phyloP scores from a whole-genome alignment of 2,797 vertebrate species.

The Pristis pectinata region DNA sequence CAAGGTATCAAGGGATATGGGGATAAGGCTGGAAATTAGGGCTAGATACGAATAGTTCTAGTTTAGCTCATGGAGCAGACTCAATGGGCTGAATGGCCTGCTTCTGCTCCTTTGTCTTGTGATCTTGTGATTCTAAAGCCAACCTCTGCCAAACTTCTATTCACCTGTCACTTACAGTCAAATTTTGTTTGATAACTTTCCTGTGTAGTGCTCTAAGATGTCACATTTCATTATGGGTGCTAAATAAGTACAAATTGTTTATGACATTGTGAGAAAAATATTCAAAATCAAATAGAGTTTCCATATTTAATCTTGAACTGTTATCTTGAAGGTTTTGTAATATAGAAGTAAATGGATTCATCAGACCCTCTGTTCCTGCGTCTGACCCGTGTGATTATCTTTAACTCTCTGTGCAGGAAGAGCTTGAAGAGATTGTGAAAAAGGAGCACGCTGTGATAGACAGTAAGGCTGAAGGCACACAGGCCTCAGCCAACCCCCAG shows the following conservation, averaged over 20 bases:
- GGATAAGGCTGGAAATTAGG: too few relatives aligned
- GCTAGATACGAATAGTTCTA: too few relatives aligned
- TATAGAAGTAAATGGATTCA: neutral
- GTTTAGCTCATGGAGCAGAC: too few relatives aligned
- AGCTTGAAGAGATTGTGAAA: constrained; percentile 74
- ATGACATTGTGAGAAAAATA: neutral
- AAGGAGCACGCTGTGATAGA: constrained; percentile 72
- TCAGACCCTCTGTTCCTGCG: neutral
- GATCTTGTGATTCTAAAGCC: too few relatives aligned
- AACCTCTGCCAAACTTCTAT: too few relatives aligned
- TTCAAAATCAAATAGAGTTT: neutral
- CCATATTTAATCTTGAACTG: neutral
- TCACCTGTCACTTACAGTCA: too few relatives aligned
- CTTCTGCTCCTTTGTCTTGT: too few relatives aligned
- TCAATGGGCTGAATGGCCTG: too few relatives aligned
- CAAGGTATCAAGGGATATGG: too few relatives aligned
- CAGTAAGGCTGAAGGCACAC: constrained; percentile 49
- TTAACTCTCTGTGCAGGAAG: constrained; percentile 57
- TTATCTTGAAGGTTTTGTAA: neutral
- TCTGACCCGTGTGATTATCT: neutral
- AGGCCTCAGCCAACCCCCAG: neutral
- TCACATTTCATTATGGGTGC: too few relatives aligned
- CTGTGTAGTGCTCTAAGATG: too few relatives aligned
- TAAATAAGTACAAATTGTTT: neutral
- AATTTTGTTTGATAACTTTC: neutral